phyloP scores from a whole-genome alignment of 2,797 vertebrate species.

The Sebastes flavidus region DNA sequence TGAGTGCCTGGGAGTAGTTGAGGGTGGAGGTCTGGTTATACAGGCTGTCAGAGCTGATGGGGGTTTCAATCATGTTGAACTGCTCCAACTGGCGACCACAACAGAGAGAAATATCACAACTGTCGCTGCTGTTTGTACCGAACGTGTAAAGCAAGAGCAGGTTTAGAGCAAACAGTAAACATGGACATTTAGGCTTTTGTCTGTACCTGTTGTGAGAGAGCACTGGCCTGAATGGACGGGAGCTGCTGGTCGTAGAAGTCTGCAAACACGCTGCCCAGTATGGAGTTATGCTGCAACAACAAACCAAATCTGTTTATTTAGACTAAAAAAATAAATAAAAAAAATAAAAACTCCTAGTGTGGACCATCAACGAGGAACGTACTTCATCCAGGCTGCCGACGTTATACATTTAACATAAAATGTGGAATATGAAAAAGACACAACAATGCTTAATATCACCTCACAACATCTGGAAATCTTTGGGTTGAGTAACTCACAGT shows the following conservation, averaged over 20 bases:
- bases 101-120: background rate
- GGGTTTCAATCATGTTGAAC: slow-evolving; percentile 94
- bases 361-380: background rate
- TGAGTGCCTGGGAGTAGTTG: slow-evolving; percentile 93
- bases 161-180: background rate
- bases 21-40: slow-evolving; percentile 91
- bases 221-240: slow-evolving; percentile 91
- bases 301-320: slow-evolving; percentile 35
- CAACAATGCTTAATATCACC: background rate
- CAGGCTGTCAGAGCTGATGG: slow-evolving; percentile 88
- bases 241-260: slow-evolving; percentile 97
- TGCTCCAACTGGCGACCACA: slow-evolving; percentile 87
- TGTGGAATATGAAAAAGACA: slow-evolving; percentile 4
- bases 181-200: background rate
- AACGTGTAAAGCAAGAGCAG: background rate
- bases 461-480: background rate
- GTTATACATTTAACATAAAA: slow-evolving; percentile 16
- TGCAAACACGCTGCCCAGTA: slow-evolving; percentile 91
- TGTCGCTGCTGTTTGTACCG: rapidly evolving
- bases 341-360: background rate
- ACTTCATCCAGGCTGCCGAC: background rate
- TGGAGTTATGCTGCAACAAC: slow-evolving; percentile 89
- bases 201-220: slow-evolving; percentile 92
- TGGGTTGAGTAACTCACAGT: background rate
- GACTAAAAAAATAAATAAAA: background rate